Evolutionary conservation across 2,888 invertebrate genomes (phyloP).

Genomic region (Acronicta alni): DNA sequence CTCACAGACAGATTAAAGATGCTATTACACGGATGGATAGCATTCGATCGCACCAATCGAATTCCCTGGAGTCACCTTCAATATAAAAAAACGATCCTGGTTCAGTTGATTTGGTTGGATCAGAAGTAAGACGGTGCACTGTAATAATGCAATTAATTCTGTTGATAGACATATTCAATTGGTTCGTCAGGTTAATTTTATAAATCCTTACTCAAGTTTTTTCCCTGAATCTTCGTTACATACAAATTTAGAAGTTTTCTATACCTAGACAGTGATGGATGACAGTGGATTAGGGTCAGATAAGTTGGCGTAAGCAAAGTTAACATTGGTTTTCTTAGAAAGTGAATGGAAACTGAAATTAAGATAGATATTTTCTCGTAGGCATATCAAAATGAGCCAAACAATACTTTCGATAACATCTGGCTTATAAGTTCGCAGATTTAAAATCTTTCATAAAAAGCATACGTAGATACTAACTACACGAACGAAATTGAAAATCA

Average conservation of each 20-base stretch:
- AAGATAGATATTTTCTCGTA: neutral
- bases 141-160: slow-evolving; percentile 28
- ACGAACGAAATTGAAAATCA: slow-evolving; percentile 20
- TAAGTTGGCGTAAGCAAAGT: neutral
- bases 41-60: slow-evolving; percentile 49
- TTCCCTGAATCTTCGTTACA: too few relatives aligned
- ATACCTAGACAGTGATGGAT: neutral
- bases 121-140: slow-evolving; percentile 19
- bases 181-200: too few relatives aligned
- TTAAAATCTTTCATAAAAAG: too few relatives aligned
- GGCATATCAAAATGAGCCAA: too few relatives aligned
- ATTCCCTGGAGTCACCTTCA: slow-evolving; percentile 48
- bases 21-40: slow-evolving; percentile 59
- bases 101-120: slow-evolving; percentile 33
- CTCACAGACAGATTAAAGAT: slow-evolving; percentile 53
- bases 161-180: neutral
- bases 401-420: too few relatives aligned
- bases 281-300: slow-evolving; percentile 1
- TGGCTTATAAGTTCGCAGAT: too few relatives aligned
- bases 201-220: too few relatives aligned
- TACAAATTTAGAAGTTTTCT: neutral
- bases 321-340: neutral
- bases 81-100: slow-evolving; percentile 34
- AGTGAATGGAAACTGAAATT: neutral
- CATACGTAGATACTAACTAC: neutral